Conservation (phyloP, 2,113 vertebrate species). For the Hylia prasina region DNA sequence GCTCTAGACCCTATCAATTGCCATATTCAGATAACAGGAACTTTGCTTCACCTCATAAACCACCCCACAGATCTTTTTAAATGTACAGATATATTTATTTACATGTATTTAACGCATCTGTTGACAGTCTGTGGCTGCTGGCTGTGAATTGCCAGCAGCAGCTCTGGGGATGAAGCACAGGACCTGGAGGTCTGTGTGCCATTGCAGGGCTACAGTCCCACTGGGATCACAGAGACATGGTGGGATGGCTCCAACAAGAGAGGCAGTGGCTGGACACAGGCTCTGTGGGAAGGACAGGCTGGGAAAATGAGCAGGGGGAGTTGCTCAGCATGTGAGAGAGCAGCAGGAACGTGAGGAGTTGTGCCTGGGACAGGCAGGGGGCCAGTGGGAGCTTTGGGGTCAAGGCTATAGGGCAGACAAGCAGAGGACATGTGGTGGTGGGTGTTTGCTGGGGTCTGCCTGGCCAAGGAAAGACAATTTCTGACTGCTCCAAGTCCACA, state of each 20-base stretch:
- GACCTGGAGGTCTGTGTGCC: not conserved
- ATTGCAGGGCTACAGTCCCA: fast-evolving
- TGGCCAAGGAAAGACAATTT: not conserved
- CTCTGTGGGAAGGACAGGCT: not conserved
- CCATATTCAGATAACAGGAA: not conserved
- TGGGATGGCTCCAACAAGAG: not conserved
- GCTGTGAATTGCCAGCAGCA: fast-evolving
- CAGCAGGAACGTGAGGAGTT: not conserved
- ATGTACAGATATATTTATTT: too few species aligned
- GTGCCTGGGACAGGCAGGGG: not conserved
- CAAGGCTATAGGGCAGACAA: not conserved
- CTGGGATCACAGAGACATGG: fast-evolving
- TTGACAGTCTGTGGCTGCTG: not conserved
- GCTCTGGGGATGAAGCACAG: fast-evolving
- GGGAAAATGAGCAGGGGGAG: not conserved
- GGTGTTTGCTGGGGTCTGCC: not conserved
- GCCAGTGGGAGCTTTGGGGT: not conserved
- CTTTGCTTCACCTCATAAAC: not conserved
- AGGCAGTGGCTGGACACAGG: not conserved
- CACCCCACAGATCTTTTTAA: not conserved
- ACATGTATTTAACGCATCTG: too few species aligned
- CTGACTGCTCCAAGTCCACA: not conserved
- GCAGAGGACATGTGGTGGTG: not conserved
- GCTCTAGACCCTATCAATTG: not conserved
- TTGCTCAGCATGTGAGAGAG: not conserved